Evolutionary conservation across 2,888 invertebrate genomes (phyloP).

Genomic region (Flabesymbios commensalis): DNA sequence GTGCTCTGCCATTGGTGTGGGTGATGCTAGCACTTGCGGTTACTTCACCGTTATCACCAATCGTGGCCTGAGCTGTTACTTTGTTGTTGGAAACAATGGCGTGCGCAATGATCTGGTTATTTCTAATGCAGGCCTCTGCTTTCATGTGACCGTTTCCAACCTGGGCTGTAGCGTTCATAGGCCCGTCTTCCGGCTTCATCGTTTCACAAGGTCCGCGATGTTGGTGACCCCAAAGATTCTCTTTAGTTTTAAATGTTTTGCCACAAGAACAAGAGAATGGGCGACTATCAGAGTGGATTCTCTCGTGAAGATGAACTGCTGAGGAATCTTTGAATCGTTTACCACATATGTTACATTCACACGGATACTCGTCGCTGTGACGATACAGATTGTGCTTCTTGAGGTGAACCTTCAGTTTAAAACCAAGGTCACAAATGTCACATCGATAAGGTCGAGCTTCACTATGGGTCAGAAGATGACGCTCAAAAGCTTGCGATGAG

Average conservation of each 20-base stretch:
- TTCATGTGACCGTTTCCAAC: conserved; percentile 1
- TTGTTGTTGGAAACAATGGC: conserved; percentile 5
- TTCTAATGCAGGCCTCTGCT: conserved; percentile 1
- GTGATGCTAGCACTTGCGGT: conserved; percentile 2
- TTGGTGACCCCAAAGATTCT: conserved; percentile 40
- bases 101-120: conserved; percentile 2
- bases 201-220: conserved; percentile 35
- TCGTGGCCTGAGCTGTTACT: conserved; percentile 5
- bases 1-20: background rate
- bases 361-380: conserved; percentile 37
- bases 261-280: conserved; percentile 35
- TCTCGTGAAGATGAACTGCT: conserved; percentile 36
- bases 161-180: background rate
- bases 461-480: conserved; percentile 31
- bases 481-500: conserved; percentile 27
- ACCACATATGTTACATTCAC: conserved; percentile 36
- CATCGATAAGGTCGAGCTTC: conserved; percentile 35
- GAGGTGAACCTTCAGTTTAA: conserved; percentile 39
- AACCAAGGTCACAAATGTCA: conserved; percentile 30
- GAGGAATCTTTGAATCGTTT: conserved; percentile 39
- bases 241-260: conserved; percentile 38
- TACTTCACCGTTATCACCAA: conserved; percentile 3
- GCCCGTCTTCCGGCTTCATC: background rate
- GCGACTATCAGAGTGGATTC: conserved; percentile 33
- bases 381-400: conserved; percentile 40